A percentile compares a stretch with the other conserved stretches of the same genome.
Evolutionary conservation across 2,888 invertebrate genomes (phyloP).

Genomic region (Pseudococcus viburni): DNA sequence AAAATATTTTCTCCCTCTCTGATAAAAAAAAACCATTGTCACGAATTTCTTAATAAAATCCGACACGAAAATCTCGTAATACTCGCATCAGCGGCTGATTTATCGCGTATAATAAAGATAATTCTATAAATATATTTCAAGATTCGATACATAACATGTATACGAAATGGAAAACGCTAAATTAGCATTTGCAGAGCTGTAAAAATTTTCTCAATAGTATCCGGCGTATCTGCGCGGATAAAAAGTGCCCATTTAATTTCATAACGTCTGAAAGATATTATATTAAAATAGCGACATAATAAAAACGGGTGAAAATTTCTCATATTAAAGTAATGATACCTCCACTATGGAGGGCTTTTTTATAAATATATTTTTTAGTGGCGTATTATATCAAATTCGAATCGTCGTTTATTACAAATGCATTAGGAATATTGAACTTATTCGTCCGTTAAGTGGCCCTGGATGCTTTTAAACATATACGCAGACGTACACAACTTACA

Average conservation of each 20-base stretch:
- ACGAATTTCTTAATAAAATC: background rate
- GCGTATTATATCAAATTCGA: constrained; percentile 52
- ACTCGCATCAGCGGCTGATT: background rate
- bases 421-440: constrained; percentile 57
- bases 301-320: constrained; percentile 22
- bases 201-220: constrained; percentile 8
- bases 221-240: background rate
- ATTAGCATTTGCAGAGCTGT: constrained; percentile 30
- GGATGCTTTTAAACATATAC: background rate
- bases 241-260: constrained; percentile 37
- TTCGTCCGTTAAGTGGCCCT: constrained; percentile 19
- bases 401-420: constrained; percentile 55
- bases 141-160: constrained; percentile 1
- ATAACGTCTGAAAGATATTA: constrained; percentile 12
- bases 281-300: constrained; percentile 22
- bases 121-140: background rate
- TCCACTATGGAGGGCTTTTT: background rate
- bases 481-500: background rate
- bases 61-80: background rate
- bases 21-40: background rate
- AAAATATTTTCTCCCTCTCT: background rate
- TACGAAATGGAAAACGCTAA: constrained; percentile 7
- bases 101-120: constrained; percentile 19
- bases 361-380: background rate
- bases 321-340: constrained; percentile 11